phyloP scores from a whole-genome alignment of 2,888 invertebrate species.

The Kuschelorhynchus macadamiae region DNA sequence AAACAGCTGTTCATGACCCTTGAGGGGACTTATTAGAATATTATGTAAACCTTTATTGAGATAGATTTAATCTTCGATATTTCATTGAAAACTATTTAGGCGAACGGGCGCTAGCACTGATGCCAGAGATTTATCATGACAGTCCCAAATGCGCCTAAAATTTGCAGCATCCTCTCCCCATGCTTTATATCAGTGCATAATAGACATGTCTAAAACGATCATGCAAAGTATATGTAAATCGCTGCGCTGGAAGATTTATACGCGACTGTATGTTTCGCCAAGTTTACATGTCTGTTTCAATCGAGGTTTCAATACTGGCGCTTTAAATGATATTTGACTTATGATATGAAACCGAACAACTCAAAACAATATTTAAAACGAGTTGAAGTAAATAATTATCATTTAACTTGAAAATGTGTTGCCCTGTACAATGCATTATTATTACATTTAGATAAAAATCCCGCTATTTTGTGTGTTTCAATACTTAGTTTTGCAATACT shows the following conservation, averaged over 20 bases:
- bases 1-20: slow-evolving; percentile 57
- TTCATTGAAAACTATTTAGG: slow-evolving; percentile 57
- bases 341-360: not conserved
- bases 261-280: slow-evolving; percentile 20
- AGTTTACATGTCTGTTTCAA: slow-evolving; percentile 18
- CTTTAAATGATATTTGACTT: slow-evolving; percentile 1
- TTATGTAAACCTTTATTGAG: slow-evolving; percentile 63
- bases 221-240: slow-evolving; percentile 46
- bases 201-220: slow-evolving; percentile 45
- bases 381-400: too few relatives aligned
- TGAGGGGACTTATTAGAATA: slow-evolving; percentile 63
- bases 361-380: not conserved
- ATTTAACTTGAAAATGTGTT: too few relatives aligned
- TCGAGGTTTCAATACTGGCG: not conserved
- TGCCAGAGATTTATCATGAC: slow-evolving; percentile 47
- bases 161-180: slow-evolving; percentile 40
- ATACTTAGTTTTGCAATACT: too few relatives aligned
- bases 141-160: slow-evolving; percentile 49
- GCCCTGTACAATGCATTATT: too few relatives aligned
- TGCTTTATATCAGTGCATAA: slow-evolving; percentile 37
- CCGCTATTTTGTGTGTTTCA: too few relatives aligned
- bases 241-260: slow-evolving; percentile 32
- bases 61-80: slow-evolving; percentile 62
- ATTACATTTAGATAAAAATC: too few relatives aligned
- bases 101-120: slow-evolving; percentile 36